Percentiles rank a stretch among this genome's conserved stretches.
These are phyloP conservation scores for Pachydiplax longipennis DNA, from an alignment of 2,888 invertebrate species.

Conservation along the genomic window DNA sequence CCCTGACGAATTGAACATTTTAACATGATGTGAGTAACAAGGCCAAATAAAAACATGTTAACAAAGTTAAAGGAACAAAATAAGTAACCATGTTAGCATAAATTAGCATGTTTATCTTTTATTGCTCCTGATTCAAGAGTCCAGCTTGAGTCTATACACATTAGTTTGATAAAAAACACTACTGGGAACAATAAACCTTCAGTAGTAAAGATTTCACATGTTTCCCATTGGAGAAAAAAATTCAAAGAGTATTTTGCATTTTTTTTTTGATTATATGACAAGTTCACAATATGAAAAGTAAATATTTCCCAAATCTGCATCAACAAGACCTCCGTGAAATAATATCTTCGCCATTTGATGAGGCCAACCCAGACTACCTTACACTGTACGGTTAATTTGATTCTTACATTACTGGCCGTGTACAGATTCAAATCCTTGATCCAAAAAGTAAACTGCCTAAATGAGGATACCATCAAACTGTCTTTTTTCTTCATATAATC, in stretches of 20 bases:
- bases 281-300: conserved; percentile 28
- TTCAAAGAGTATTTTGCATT: conserved; percentile 35
- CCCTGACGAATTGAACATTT: too few species aligned
- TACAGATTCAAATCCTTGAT: not conserved
- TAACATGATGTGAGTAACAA: not conserved
- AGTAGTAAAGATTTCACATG: conserved; percentile 24
- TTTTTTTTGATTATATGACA: conserved; percentile 13
- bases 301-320: conserved; percentile 9
- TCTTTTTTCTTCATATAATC: not conserved
- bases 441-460: conserved; percentile 20
- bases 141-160: conserved; percentile 40
- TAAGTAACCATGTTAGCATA: conserved; percentile 6
- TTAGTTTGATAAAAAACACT: conserved; percentile 36
- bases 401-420: conserved; percentile 20
- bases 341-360: not conserved
- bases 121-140: conserved; percentile 44
- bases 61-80: not conserved
- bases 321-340: not conserved
- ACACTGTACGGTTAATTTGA: not conserved
- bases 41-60: not conserved
- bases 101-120: conserved; percentile 43
- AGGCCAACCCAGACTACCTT: not conserved
- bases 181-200: conserved; percentile 32
- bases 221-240: conserved; percentile 10
- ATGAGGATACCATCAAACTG: conserved; percentile 9